Evolutionary conservation across 2,888 invertebrate species (phyloP).

Genomic region (Baronia brevicornis): DNA sequence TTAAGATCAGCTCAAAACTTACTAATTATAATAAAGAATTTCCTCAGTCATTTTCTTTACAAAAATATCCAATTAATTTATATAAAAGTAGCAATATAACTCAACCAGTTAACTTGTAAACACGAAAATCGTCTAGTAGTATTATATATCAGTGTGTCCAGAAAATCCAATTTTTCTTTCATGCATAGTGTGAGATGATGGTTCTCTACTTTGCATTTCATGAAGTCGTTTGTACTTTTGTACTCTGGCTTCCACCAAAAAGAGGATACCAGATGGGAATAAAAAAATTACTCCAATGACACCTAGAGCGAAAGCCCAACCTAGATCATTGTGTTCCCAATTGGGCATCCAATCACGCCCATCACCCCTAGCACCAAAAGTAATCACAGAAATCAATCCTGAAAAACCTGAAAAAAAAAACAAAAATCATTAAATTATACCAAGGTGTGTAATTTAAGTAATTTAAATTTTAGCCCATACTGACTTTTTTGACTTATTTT

Average conservation of each 20-base stretch:
- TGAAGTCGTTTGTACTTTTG: slow-evolving; percentile 83
- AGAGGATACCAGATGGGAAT: slow-evolving; percentile 85
- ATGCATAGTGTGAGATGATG: slow-evolving; percentile 80
- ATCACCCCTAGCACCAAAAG: slow-evolving; percentile 93
- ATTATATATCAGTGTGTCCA: slow-evolving; percentile 84
- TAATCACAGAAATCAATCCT: slow-evolving; percentile 88
- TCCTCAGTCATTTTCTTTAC: no score
- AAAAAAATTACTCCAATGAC: slow-evolving; percentile 85
- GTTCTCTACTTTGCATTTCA: slow-evolving; percentile 80
- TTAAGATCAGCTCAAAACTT: no score
- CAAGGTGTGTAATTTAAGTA: background rate
- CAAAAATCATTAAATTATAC: background rate
- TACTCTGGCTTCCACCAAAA: slow-evolving; percentile 88
- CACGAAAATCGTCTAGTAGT: background rate
- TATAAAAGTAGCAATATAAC: background rate
- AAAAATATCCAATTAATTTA: no score
- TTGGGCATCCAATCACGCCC: slow-evolving; percentile 97
- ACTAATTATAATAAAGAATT: no score
- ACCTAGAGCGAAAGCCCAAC: slow-evolving; percentile 94
- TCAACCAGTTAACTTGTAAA: background rate
- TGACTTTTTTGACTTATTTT: no score
- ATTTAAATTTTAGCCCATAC: background rate
- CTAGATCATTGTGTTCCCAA: slow-evolving; percentile 95
- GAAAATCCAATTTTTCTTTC: slow-evolving; percentile 75
- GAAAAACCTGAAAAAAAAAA: slow-evolving; percentile 77